Conservation (phyloP, 1,140 invertebrate species). For the Drosophila saltans region DNA sequence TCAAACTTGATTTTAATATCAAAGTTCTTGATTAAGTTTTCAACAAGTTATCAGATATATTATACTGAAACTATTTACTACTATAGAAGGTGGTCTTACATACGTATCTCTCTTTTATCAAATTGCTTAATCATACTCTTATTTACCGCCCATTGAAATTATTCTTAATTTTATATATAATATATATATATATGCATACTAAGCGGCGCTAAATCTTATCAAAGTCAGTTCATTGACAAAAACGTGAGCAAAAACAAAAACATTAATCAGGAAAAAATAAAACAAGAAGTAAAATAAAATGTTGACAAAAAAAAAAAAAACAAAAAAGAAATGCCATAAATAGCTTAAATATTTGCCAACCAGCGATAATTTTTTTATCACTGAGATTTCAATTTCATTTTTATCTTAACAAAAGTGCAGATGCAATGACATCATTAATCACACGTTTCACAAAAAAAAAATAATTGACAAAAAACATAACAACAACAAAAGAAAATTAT, state of each 20-base stretch:
- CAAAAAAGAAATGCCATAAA: constrained; percentile 36
- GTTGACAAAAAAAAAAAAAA: constrained; percentile 14
- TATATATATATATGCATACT: background rate
- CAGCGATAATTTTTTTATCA: constrained; percentile 34
- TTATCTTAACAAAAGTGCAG: constrained; percentile 40
- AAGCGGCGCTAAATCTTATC: constrained; percentile 47
- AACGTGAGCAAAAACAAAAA: constrained; percentile 36
- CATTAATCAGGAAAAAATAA: constrained; percentile 15
- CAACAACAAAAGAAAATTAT: background rate
- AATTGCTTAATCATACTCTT: too few species aligned
- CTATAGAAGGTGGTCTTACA: too few species aligned
- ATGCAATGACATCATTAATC: constrained; percentile 46
- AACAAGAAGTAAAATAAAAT: constrained; percentile 22
- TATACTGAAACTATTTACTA: too few species aligned
- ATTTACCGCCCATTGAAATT: background rate
- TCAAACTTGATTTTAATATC: too few species aligned
- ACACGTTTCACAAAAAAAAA: constrained; percentile 42
- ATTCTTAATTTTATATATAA: background rate
- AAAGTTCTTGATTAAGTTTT: too few species aligned
- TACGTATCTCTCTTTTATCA: too few species aligned
- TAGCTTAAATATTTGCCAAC: constrained; percentile 57
- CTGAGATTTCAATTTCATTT: constrained; percentile 39
- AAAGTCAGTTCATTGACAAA: constrained; percentile 36
- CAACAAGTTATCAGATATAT: too few species aligned
- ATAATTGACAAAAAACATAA: background rate